Evolutionary conservation across 1,140 invertebrate species (phyloP).

Genomic region (Trichonephila clavipes): DNA sequence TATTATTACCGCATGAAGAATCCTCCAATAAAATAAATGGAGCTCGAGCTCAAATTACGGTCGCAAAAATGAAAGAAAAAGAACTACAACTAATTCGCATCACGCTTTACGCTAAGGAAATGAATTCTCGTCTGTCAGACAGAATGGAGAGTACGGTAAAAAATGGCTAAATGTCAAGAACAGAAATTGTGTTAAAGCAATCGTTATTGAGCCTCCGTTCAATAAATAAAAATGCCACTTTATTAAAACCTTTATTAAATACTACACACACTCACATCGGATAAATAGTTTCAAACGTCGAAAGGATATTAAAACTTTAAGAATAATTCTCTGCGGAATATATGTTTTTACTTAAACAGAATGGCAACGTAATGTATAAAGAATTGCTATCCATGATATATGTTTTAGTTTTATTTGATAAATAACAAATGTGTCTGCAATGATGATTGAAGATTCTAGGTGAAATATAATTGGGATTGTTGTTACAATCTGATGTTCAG

Average conservation of each 20-base stretch:
- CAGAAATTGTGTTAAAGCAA: conserved; percentile 62
- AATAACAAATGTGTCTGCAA: no score
- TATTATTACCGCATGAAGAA: conserved; percentile 75
- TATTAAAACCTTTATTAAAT: conserved; percentile 46
- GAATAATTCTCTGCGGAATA: neutral
- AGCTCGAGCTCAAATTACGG: conserved; percentile 70
- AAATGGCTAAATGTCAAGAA: conserved; percentile 72
- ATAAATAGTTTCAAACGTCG: neutral
- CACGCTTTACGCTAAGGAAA: conserved; percentile 67
- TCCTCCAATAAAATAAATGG: conserved; percentile 75
- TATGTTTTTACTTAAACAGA: neutral
- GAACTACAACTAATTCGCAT: conserved; percentile 74
- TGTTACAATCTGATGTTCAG: no score
- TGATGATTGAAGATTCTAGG: no score
- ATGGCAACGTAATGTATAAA: no score
- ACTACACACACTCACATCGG: neutral
- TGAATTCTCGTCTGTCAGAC: conserved; percentile 72
- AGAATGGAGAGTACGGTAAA: conserved; percentile 48
- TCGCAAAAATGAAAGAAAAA: conserved; percentile 70
- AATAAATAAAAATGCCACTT: conserved; percentile 55
- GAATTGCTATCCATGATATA: no score
- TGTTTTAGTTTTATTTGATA: no score
- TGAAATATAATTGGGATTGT: no score
- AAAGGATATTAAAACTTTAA: neutral
- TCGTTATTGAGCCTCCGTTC: conserved; percentile 49